Percentiles rank a stretch among this genome's conserved stretches.
Conservation (phyloP, 2,888 invertebrate species). For the Andrena minutula region DNA sequence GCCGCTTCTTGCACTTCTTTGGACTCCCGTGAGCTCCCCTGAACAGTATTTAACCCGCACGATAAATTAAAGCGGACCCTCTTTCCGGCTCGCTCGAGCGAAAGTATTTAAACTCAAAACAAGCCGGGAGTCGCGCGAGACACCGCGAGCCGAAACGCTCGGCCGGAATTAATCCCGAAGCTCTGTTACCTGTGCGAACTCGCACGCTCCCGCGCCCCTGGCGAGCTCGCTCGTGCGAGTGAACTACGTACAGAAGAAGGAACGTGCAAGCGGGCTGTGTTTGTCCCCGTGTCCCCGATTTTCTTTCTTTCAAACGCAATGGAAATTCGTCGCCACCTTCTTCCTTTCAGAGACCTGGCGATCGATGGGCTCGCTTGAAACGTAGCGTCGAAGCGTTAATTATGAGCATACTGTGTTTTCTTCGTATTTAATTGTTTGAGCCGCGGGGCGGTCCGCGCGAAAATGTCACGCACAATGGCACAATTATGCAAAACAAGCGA, state of each 20-base stretch:
- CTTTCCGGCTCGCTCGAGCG: slow-evolving; percentile 72
- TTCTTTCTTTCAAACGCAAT: background rate
- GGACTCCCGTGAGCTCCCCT: slow-evolving; percentile 49
- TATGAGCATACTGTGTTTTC: slow-evolving; percentile 28
- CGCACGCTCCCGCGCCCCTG: slow-evolving; percentile 31
- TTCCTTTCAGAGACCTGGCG: background rate
- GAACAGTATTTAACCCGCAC: slow-evolving; percentile 71
- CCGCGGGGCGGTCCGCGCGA: slow-evolving; percentile 8
- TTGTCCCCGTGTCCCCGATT: background rate
- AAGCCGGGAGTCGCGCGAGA: slow-evolving; percentile 60
- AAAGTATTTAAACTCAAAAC: slow-evolving; percentile 76
- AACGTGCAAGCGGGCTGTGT: background rate
- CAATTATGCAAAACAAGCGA: slow-evolving; percentile 47
- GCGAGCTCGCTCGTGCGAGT: slow-evolving; percentile 9
- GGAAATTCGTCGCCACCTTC: background rate
- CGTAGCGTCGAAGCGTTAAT: slow-evolving; percentile 18
- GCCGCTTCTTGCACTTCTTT: slow-evolving; percentile 40
- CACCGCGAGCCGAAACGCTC: slow-evolving; percentile 50
- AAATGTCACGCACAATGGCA: slow-evolving; percentile 52
- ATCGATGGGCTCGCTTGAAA: background rate
- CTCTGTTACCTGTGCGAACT: slow-evolving; percentile 43
- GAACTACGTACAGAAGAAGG: background rate
- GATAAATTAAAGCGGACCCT: slow-evolving; percentile 77
- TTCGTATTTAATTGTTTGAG: slow-evolving; percentile 48
- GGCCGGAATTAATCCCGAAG: slow-evolving; percentile 61